phyloP scores from a whole-genome alignment of 2,797 vertebrate species.

The Mus minutoides region DNA sequence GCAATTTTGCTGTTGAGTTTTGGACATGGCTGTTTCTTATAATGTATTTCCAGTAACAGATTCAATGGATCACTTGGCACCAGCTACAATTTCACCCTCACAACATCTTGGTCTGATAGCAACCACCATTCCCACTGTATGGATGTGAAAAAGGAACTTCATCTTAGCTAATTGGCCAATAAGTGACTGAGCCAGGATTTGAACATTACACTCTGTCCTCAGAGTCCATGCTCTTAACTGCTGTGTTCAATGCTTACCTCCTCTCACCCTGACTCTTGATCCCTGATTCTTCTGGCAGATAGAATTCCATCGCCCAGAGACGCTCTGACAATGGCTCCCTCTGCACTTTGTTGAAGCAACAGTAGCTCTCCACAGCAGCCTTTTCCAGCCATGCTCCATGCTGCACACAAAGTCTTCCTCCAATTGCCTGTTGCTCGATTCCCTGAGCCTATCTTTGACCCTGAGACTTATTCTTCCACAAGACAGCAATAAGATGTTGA shows the following conservation, averaged over 20 bases:
- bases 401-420: not conserved
- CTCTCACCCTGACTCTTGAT: not conserved
- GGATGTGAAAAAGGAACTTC: not conserved
- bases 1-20: not conserved
- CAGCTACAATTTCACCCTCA: rapidly evolving
- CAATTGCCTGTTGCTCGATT: not conserved
- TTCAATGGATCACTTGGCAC: too few relatives aligned
- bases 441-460: not conserved
- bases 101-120: rapidly evolving
- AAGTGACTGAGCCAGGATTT: not conserved
- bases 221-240: not conserved
- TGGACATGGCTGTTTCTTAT: not conserved
- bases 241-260: rapidly evolving
- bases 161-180: not conserved
- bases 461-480: not conserved
- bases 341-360: not conserved
- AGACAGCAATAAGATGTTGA: not conserved
- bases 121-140: not conserved
- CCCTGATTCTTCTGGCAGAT: not conserved
- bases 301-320: not conserved
- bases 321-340: rapidly evolving
- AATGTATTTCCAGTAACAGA: not conserved
- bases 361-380: rapidly evolving
- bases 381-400: not conserved
- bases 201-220: not conserved